Evolutionary conservation across 2,888 invertebrate species (phyloP).

Genomic region (Cheilosia vulpina): DNA sequence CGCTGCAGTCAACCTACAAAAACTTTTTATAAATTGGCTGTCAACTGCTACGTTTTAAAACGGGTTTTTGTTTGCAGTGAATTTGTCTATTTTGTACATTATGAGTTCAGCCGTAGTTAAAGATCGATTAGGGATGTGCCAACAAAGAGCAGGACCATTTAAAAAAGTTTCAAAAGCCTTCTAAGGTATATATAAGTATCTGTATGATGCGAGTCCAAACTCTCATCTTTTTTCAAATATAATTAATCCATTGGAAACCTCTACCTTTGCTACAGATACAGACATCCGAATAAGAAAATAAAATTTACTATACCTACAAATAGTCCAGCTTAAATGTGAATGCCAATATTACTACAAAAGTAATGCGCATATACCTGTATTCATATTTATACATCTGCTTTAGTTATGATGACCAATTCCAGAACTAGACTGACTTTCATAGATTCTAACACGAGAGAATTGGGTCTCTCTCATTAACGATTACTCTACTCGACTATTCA

Average conservation of each 20-base stretch:
- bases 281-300: not conserved
- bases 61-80: no score
- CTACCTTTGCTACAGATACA: constrained; percentile 8
- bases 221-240: no score
- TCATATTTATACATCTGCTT: not conserved
- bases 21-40: no score
- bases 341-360: constrained; percentile 39
- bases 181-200: no score
- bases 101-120: no score
- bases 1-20: no score
- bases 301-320: not conserved
- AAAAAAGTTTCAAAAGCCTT: no score
- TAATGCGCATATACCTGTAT: not conserved
- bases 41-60: no score
- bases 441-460: constrained; percentile 60
- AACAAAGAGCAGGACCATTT: no score
- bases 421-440: constrained; percentile 81
- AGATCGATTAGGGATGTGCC: no score
- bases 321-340: constrained; percentile 12
- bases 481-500: constrained; percentile 57
- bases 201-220: no score
- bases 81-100: no score
- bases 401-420: constrained; percentile 79
- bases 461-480: constrained; percentile 43
- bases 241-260: not conserved